Conservation (phyloP, 1,140 invertebrate genomes). For the Megalopta genalis region DNA sequence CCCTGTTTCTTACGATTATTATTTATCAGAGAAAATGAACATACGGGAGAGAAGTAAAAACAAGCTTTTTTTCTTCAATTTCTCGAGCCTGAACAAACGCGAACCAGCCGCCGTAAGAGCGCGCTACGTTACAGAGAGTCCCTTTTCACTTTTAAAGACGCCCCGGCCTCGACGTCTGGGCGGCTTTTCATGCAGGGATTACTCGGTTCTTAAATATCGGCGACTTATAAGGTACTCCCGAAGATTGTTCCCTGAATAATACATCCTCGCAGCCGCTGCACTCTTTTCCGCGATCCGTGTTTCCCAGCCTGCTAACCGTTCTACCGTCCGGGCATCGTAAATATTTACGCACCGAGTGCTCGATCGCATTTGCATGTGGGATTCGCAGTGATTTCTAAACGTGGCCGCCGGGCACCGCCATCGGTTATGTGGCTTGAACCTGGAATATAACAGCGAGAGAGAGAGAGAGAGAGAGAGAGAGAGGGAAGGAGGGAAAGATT, state of each 20-base stretch:
- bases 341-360: slow-evolving; percentile 69
- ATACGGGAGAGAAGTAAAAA: no score
- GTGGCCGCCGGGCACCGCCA: slow-evolving; percentile 17
- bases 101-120: no score
- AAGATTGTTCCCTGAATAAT: slow-evolving; percentile 29
- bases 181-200: background rate
- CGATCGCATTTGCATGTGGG: slow-evolving; percentile 66
- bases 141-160: no score
- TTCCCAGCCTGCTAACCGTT: slow-evolving; percentile 16
- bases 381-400: slow-evolving; percentile 63
- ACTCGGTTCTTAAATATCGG: slow-evolving; percentile 22
- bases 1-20: no score
- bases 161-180: no score
- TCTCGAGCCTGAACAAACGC: no score
- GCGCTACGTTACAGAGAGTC: no score
- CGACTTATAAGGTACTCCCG: slow-evolving; percentile 1
- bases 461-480: no score
- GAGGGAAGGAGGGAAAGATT: no score
- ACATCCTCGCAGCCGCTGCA: background rate
- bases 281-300: slow-evolving; percentile 4
- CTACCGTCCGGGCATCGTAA: slow-evolving; percentile 62
- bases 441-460: no score
- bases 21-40: no score
- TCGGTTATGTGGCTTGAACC: slow-evolving; percentile 7
- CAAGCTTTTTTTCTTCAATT: no score